Conservation (phyloP, 2,888 invertebrate genomes). For the Lacanobia oleracea region DNA sequence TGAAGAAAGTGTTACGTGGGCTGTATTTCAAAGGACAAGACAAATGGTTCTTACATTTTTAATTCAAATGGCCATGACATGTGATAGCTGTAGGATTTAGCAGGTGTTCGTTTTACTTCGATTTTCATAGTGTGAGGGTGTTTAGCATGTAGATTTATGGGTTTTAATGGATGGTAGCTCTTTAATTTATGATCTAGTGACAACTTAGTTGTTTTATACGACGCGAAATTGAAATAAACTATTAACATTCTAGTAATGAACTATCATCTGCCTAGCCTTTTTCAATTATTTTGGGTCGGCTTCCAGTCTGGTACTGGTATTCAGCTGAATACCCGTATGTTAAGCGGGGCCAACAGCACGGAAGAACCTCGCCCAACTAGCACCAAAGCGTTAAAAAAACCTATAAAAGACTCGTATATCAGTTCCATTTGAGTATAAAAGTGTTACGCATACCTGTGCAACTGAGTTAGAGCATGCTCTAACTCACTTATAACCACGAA, state of each 20-base stretch:
- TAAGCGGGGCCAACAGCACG: too few species aligned
- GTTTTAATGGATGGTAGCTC: not conserved
- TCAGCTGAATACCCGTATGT: too few species aligned
- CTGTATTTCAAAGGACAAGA: constrained; percentile 18
- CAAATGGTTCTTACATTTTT: constrained; percentile 10
- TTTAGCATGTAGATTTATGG: not conserved
- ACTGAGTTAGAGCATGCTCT: too few species aligned
- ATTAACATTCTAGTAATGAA: not conserved
- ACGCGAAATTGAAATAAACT: not conserved
- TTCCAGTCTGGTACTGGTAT: too few species aligned
- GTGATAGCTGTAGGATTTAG: not conserved
- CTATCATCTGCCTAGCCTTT: too few species aligned
- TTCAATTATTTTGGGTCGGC: too few species aligned
- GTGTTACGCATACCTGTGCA: too few species aligned
- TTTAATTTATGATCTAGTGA: not conserved
- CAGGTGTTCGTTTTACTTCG: not conserved
- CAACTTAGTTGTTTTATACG: not conserved
- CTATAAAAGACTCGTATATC: too few species aligned
- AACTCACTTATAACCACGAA: too few species aligned
- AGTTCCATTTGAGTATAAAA: too few species aligned
- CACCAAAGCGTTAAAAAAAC: too few species aligned
- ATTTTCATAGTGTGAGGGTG: not conserved
- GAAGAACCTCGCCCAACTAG: too few species aligned
- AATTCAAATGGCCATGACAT: constrained; percentile 8
- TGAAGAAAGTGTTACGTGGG: constrained; percentile 7